Evolutionary conservation across 2,888 invertebrate genomes (phyloP).

Genomic region (Xestia sexstrigata): DNA sequence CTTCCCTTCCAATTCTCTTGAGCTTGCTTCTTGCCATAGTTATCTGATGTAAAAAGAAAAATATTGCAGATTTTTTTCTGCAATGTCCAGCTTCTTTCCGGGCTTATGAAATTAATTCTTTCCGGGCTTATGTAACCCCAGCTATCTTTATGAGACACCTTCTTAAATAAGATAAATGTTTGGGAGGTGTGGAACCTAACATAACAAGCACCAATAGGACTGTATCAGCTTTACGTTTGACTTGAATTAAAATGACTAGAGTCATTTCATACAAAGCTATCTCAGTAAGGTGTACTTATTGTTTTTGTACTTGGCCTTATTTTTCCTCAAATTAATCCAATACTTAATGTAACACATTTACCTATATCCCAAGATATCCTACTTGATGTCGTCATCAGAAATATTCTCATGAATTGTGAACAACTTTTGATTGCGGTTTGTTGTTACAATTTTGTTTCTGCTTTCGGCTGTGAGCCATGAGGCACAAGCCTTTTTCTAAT

Average conservation of each 20-base stretch:
- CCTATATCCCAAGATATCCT: too few relatives aligned
- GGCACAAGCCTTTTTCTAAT: neutral
- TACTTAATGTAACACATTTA: too few relatives aligned
- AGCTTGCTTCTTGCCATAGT: neutral
- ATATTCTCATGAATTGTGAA: neutral
- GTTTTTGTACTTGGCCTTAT: neutral
- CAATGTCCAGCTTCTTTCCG: neutral
- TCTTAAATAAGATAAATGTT: neutral
- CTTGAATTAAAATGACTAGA: conserved; percentile 3
- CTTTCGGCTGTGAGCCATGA: neutral
- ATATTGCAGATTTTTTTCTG: neutral
- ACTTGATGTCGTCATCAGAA: neutral
- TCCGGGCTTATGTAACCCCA: neutral
- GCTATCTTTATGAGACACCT: neutral
- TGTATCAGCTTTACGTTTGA: neutral
- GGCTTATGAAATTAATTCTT: neutral
- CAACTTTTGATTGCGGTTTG: neutral
- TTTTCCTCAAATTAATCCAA: neutral
- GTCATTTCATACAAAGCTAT: neutral
- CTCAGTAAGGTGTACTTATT: neutral
- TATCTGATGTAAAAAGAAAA: neutral
- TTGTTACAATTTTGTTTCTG: neutral
- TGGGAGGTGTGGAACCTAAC: neutral
- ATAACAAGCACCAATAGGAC: neutral
- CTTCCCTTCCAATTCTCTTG: neutral